Conservation (phyloP, 2,113 vertebrate species). For the Neomonachus schauinslandi region DNA sequence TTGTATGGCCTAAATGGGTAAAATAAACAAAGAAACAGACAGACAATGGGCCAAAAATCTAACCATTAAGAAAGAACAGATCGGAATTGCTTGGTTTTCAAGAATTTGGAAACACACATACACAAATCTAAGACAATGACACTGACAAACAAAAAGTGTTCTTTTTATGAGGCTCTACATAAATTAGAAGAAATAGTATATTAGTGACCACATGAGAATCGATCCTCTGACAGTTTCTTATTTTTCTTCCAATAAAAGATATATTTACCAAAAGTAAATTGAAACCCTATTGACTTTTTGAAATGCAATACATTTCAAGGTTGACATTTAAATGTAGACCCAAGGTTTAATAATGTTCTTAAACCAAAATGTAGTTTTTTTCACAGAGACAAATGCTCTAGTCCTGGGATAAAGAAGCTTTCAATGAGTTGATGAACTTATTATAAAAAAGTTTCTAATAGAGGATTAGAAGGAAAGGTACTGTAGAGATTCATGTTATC, state of each 20-base stretch:
- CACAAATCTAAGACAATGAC: neutral
- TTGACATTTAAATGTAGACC: conserved; percentile 83
- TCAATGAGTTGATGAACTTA: neutral
- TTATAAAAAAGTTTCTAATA: neutral
- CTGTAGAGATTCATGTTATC: neutral
- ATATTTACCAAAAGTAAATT: conserved; percentile 82
- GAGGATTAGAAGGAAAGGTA: neutral
- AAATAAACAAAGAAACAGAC: neutral
- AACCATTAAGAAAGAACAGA: neutral
- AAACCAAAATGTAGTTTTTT: conserved; percentile 62
- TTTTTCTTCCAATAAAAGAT: conserved; percentile 77
- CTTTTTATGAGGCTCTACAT: neutral
- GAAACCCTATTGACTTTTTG: conserved; percentile 80
- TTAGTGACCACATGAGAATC: conserved; percentile 27
- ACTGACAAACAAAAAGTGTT: neutral
- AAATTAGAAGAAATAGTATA: conserved; percentile 33
- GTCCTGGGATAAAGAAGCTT: neutral
- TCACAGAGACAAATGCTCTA: neutral
- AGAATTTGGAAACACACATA: neutral
- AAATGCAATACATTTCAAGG: conserved; percentile 74
- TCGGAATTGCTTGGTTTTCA: conserved; percentile 12
- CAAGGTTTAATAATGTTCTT: conserved; percentile 79
- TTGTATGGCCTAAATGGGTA: neutral
- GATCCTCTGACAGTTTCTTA: conserved; percentile 57
- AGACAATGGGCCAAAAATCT: neutral